Conservation (phyloP, 2,113 vertebrate genomes). For the Telmatochromis sp. region DNA sequence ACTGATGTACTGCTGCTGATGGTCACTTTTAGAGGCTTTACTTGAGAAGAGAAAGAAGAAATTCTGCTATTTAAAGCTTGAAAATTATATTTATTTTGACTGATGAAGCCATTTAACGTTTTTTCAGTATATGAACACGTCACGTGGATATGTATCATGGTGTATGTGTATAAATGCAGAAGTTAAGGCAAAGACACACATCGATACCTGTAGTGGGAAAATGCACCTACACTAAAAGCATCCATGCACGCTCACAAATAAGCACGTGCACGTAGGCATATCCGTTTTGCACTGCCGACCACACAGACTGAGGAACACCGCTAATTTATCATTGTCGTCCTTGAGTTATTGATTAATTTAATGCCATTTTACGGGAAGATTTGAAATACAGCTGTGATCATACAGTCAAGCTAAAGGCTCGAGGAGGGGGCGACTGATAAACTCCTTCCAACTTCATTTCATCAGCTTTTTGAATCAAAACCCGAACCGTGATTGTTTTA, state of each 20-base stretch:
- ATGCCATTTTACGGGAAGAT: background rate
- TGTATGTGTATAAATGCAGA: background rate
- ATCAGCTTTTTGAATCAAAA: background rate
- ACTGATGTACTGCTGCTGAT: conserved; percentile 1
- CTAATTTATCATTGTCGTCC: background rate
- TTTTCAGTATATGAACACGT: background rate
- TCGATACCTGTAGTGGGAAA: background rate
- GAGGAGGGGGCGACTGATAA: background rate
- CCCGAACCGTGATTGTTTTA: background rate
- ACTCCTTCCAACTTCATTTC: background rate
- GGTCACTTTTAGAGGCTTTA: background rate
- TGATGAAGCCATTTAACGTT: background rate
- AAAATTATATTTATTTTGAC: background rate
- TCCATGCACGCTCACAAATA: background rate
- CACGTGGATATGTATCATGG: background rate
- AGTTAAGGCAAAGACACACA: background rate
- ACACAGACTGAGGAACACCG: background rate
- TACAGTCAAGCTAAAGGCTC: background rate
- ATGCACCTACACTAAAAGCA: background rate
- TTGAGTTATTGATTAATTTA: background rate
- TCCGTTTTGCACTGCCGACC: background rate
- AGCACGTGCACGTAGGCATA: background rate
- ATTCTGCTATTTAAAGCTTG: background rate
- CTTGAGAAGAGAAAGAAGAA: background rate
- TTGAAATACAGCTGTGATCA: background rate